These are phyloP conservation scores for Enteromius mattozi DNA, from an alignment of 2,797 vertebrate genomes.

Conservation along the genomic window DNA sequence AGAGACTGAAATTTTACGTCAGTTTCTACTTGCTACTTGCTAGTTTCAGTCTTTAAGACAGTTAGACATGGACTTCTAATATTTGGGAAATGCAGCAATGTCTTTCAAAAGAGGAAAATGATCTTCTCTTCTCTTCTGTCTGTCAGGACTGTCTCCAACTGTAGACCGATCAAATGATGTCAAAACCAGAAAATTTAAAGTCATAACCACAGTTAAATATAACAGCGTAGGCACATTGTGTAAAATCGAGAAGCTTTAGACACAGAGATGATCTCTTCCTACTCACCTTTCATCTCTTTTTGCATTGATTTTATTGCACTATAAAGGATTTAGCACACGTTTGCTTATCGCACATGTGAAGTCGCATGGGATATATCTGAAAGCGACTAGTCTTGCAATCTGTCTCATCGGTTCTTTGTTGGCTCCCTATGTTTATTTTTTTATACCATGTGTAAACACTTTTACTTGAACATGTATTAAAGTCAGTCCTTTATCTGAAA, in stretches of 20 bases:
- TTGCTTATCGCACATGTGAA: conserved; percentile 85
- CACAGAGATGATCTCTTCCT: conserved; percentile 51
- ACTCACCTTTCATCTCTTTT: conserved; percentile 76
- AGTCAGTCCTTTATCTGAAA: conserved; percentile 88
- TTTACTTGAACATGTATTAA: conserved; percentile 94
- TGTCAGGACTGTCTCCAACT: conserved; percentile 47
- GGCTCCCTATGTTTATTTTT: conserved; percentile 88
- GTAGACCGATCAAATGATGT: conserved; percentile 77
- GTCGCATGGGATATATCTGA: conserved; percentile 81
- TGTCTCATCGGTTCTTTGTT: conserved; percentile 82
- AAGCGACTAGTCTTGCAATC: conserved; percentile 72
- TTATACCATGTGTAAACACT: conserved; percentile 99
- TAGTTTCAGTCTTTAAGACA: conserved; percentile 71
- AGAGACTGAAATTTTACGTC: conserved; percentile 79
- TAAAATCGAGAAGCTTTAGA: conserved; percentile 60
- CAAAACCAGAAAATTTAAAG: conserved; percentile 58
- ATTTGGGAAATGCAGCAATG: conserved; percentile 29
- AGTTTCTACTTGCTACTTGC: conserved; percentile 72
- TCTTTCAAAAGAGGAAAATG: conserved; percentile 43
- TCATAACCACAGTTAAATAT: conserved; percentile 59
- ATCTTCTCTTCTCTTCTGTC: conserved; percentile 47
- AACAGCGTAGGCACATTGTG: conserved; percentile 58
- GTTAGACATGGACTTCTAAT: conserved; percentile 52
- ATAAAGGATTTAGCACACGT: conserved; percentile 80
- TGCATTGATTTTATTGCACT: conserved; percentile 85